Evolutionary conservation across 2,113 vertebrate genomes (phyloP).

Genomic region (Menura novaehollandiae): DNA sequence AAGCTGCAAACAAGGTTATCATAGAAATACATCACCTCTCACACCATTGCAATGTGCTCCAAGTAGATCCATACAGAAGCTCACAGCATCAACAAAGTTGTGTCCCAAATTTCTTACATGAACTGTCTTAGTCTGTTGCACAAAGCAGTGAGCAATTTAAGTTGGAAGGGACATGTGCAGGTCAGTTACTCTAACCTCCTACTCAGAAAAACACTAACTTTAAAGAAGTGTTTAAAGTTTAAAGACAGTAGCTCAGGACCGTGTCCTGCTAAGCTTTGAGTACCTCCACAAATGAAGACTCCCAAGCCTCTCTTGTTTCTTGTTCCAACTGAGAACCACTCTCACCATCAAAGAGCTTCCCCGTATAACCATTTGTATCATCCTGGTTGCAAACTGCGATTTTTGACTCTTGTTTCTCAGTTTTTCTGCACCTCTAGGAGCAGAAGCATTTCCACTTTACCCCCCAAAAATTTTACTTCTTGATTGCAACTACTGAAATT

Average conservation of each 20-base stretch:
- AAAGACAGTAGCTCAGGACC: not conserved
- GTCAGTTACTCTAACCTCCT: not conserved
- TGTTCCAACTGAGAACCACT: not conserved
- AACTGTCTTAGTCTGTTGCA: not conserved
- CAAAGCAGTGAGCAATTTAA: not conserved
- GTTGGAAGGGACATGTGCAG: not conserved
- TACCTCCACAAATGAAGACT: not conserved
- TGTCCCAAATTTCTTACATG: not conserved
- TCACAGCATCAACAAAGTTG: not conserved
- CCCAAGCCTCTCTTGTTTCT: not conserved
- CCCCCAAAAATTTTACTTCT: not conserved
- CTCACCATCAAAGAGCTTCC: not conserved
- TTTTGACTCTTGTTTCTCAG: not conserved
- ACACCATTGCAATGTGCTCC: rapidly evolving
- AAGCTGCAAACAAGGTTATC: not conserved
- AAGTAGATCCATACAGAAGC: not conserved
- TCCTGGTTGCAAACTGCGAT: not conserved
- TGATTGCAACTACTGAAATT: slow-evolving; percentile 21
- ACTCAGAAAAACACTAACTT: not conserved
- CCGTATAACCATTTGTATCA: rapidly evolving
- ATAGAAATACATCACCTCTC: not conserved
- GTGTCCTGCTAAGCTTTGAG: not conserved
- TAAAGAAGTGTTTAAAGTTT: not conserved
- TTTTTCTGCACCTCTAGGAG: not conserved
- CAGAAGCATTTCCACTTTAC: not conserved